phyloP scores from a whole-genome alignment of 2,797 vertebrate genomes.

The Silurus lanzhouensis region DNA sequence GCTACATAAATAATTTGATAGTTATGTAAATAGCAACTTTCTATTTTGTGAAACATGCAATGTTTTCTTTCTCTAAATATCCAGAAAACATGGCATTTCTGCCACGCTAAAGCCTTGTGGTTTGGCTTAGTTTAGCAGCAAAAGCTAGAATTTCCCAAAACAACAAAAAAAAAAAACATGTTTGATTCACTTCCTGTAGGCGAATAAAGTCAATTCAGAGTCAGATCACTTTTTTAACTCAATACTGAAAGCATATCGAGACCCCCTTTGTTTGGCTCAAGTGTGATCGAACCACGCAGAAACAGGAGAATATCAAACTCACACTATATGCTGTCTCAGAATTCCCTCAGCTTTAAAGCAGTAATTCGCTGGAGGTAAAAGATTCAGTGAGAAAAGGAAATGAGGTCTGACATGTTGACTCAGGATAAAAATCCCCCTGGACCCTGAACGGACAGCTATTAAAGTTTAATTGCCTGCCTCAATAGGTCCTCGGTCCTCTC shows the following conservation, averaged over 20 bases:
- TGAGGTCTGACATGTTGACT: conserved; percentile 73
- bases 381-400: conserved; percentile 68
- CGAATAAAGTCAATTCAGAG: neutral
- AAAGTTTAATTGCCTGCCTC: conserved; percentile 69
- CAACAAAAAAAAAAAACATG: neutral
- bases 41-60: neutral
- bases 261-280: neutral
- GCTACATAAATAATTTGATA: neutral
- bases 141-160: neutral
- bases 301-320: neutral
- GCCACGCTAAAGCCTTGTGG: neutral
- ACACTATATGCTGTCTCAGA: neutral
- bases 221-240: neutral
- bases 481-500: conserved; percentile 51
- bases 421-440: conserved; percentile 67
- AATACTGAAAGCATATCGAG: too few species aligned
- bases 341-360: conserved; percentile 40
- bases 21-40: neutral
- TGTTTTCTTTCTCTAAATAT: neutral
- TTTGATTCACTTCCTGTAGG: neutral
- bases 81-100: neutral
- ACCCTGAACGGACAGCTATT: conserved; percentile 70
- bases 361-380: conserved; percentile 51
- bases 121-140: neutral
- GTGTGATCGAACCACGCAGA: neutral